Conservation (phyloP, 2,888 invertebrate species). For the Hymenopus coronatus region DNA sequence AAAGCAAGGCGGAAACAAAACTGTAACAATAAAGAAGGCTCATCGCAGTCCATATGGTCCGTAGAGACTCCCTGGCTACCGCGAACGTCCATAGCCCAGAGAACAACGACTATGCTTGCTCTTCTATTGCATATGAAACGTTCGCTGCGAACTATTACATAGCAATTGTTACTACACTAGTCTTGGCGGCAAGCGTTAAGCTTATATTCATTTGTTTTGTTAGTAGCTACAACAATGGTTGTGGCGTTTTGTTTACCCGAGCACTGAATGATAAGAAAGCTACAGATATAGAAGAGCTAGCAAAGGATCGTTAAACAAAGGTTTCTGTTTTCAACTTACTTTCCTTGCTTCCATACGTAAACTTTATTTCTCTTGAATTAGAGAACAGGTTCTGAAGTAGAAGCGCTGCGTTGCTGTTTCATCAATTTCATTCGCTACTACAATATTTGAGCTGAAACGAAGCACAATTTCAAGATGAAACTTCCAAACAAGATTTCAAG, state of each 20-base stretch:
- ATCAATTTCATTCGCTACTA: no score
- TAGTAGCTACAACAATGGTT: neutral
- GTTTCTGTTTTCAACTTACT: neutral
- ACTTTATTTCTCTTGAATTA: neutral
- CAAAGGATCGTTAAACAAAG: neutral
- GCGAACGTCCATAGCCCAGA: neutral
- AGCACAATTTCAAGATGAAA: no score
- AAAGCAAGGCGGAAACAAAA: neutral
- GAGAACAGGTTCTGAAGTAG: neutral
- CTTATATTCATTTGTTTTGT: neutral
- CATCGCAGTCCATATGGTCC: neutral
- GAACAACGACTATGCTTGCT: neutral
- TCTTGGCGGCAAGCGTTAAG: neutral
- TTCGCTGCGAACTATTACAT: neutral
- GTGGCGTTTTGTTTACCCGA: neutral
- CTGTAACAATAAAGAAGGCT: neutral
- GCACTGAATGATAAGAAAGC: neutral
- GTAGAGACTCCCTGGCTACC: neutral
- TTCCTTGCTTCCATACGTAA: neutral
- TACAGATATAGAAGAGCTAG: neutral
- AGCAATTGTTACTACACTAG: neutral
- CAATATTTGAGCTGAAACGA: no score
- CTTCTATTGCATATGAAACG: neutral
- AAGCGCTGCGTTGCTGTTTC: no score
- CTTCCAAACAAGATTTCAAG: no score